Conservation (phyloP, 2,888 invertebrate species). For the Cerceris rybyensis region DNA sequence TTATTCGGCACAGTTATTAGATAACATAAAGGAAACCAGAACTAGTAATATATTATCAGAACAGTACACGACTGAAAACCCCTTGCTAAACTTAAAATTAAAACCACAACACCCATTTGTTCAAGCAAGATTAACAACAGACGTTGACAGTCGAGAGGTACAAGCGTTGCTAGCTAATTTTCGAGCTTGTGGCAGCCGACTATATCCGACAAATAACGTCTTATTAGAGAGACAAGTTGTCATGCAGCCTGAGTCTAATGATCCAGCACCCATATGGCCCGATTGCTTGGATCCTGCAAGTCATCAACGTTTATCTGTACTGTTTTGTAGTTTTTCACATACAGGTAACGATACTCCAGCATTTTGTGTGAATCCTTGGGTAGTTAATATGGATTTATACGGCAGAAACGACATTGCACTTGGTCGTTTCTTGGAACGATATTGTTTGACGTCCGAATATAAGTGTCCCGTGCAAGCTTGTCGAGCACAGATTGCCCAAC, state of each 20-base stretch:
- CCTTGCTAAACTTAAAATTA: conserved; percentile 72
- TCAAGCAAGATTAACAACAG: conserved; percentile 86
- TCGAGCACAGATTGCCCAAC: conserved; percentile 82
- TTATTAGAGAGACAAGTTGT: conserved; percentile 48
- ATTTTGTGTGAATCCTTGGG: conserved; percentile 95
- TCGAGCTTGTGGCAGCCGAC: conserved; percentile 90
- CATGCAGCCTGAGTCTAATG: conserved; percentile 32
- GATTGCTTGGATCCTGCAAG: conserved; percentile 91
- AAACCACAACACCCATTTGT: conserved; percentile 90
- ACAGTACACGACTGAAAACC: conserved; percentile 47
- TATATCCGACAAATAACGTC: conserved; percentile 70
- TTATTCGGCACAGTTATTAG: conserved; percentile 86
- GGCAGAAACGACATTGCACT: conserved; percentile 97
- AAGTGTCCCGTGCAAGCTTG: conserved; percentile 86
- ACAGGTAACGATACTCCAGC: conserved; percentile 90
- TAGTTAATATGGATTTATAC: conserved; percentile 97
- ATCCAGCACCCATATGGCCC: conserved; percentile 50
- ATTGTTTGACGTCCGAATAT: conserved; percentile 93
- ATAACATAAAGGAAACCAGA: conserved; percentile 74
- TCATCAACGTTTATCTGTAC: conserved; percentile 93
- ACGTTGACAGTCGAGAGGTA: conserved; percentile 86
- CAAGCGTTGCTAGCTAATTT: conserved; percentile 92
- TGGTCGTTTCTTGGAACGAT: conserved; percentile 95
- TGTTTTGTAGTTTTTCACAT: conserved; percentile 93
- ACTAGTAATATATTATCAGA: conserved; percentile 60